phyloP scores from a whole-genome alignment of 2,113 vertebrate genomes.

The Zapornia atra region DNA sequence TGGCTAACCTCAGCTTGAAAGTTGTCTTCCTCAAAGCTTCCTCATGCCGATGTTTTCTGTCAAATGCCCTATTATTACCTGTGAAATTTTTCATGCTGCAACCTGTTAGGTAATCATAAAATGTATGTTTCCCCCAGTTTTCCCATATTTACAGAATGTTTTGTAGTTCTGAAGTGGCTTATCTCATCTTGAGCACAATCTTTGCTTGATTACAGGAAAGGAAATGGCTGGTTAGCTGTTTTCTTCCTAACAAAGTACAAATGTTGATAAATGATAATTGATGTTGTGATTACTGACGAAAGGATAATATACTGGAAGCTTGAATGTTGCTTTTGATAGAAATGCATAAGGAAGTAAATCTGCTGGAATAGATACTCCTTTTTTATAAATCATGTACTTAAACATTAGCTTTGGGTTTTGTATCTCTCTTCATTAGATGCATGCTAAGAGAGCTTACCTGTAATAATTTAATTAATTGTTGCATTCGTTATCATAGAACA shows the following conservation, averaged over 20 bases:
- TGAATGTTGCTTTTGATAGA: neutral
- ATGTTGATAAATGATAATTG: constrained; percentile 20
- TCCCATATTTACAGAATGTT: neutral
- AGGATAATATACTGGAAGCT: neutral
- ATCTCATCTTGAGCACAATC: neutral
- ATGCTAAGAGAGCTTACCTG: neutral
- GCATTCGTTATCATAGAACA: neutral
- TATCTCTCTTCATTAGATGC: neutral
- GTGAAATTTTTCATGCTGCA: neutral
- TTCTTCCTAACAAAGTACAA: constrained; percentile 1
- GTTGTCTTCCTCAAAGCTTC: neutral
- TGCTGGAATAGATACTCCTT: neutral
- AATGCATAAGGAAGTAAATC: neutral
- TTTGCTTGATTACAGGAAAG: constrained; percentile 2
- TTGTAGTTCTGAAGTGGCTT: neutral
- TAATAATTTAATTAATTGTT: neutral
- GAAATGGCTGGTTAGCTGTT: constrained; percentile 6
- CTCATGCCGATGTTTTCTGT: neutral
- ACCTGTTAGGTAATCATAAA: neutral
- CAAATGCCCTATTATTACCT: neutral
- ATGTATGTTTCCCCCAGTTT: neutral
- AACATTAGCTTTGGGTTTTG: neutral
- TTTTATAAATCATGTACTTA: neutral
- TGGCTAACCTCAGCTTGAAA: neutral
- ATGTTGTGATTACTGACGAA: constrained; percentile 4